Percentiles rank a stretch among this genome's conserved stretches.
Conservation (phyloP, 1,140 invertebrate genomes). For the Nasonia vitripennis region DNA sequence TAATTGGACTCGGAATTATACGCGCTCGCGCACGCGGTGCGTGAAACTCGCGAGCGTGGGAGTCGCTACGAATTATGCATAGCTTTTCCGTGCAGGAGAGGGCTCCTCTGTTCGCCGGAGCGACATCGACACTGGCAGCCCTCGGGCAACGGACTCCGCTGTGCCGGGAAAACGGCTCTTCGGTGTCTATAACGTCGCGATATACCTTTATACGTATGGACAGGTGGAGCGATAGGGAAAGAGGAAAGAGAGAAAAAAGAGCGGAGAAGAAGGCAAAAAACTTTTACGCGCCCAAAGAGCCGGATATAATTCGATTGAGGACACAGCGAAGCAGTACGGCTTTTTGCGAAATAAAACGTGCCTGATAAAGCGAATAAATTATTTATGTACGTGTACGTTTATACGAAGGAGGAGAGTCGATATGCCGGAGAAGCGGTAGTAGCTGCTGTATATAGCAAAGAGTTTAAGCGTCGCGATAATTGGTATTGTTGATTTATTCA, state of each 20-base stretch:
- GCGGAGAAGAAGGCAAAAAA: background rate
- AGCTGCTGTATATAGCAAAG: background rate
- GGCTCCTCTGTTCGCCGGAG: background rate
- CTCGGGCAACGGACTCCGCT: background rate
- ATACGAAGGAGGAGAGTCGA: too few relatives aligned
- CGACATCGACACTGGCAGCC: background rate
- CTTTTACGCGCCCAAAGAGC: conserved; percentile 22
- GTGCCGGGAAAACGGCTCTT: background rate
- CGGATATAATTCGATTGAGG: conserved; percentile 23
- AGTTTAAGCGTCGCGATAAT: background rate
- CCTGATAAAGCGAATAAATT: background rate
- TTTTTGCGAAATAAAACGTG: conserved; percentile 21
- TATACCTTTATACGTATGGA: background rate
- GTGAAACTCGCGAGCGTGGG: background rate
- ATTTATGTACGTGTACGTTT: background rate
- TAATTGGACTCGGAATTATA: conserved; percentile 69
- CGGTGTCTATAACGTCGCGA: background rate
- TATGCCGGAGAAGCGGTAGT: too few relatives aligned
- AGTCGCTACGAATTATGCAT: conserved; percentile 61
- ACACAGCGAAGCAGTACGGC: background rate
- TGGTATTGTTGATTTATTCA: background rate
- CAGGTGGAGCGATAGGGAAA: background rate
- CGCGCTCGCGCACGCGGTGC: conserved; percentile 52
- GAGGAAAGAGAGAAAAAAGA: background rate
- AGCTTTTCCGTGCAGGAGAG: conserved; percentile 48